Evolutionary conservation across 2,797 vertebrate species (phyloP), one percentile per base, ranked within the genome.

Genomic region (Alosa sapidissima): DNA sequence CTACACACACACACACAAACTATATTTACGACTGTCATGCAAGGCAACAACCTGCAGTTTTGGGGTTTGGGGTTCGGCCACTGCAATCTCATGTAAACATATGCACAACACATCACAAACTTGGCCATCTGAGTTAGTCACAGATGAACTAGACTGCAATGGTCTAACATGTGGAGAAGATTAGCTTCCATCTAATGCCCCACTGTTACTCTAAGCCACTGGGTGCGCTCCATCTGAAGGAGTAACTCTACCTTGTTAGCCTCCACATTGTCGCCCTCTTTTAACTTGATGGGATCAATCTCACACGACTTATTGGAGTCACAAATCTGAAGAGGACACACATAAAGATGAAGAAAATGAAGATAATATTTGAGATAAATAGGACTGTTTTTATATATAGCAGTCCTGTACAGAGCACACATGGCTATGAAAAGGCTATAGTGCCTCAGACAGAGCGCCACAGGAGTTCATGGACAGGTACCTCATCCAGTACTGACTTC

Each of bases 251-350:
- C 98, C 96, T 99, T 99, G 92, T 99, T 98, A 85, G 95, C 95
- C 91, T 97, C 98, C 84, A 97, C 96, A 0, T 98, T 99, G 93
- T 99, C 98, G 0, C 97, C 97, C 93, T 99, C 98, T 94, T 95
- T 98, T 88, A 99, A 94, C 93, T 95, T 99, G 87, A 98, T 89
- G 0, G 98, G 98, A 93, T 99, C 98, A 81, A 99, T 99, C 94
- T 99, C 98, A 95, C 98, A 99, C 24, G 97, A 93, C 92, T 99
- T 99, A 89, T 95, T 97, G 87, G 97, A 97, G 82, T 99, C 97
- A 90, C 97, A 99, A 91, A 99, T 99, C 98, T 99, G 33, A 6
- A 36, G 13, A 41, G 3, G 33, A 33, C 28, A 33, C 1, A 65
- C 2, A 28, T 4, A 3, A 28, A 28, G 2, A 65, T 8, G 7